Conservation (phyloP, 2,888 invertebrate genomes). For the Cetonia aurata region DNA sequence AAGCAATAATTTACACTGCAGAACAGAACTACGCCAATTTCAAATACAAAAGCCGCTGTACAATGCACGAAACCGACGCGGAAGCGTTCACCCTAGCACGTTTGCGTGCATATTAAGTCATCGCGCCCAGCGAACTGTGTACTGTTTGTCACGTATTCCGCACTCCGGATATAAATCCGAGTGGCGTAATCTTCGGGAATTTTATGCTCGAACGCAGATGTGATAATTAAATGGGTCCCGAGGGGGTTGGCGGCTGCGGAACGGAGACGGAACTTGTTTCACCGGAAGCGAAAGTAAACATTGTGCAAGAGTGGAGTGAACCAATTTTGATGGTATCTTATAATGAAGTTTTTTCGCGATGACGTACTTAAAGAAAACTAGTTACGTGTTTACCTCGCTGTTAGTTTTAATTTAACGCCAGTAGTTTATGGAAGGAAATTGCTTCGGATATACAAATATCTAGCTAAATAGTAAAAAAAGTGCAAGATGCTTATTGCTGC, state of each 20-base stretch:
- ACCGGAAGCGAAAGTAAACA: constrained; percentile 39
- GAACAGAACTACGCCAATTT: constrained; percentile 16
- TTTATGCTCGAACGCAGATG: constrained; percentile 41
- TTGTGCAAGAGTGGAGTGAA: constrained; percentile 35
- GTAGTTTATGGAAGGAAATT: constrained; percentile 27
- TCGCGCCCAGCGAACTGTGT: constrained; percentile 28
- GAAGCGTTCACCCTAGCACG: constrained; percentile 24
- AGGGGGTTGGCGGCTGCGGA: constrained; percentile 20
- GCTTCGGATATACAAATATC: constrained; percentile 14
- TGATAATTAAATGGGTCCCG: constrained; percentile 38
- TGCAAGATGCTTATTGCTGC: too few relatives aligned
- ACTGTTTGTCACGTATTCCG: constrained; percentile 40
- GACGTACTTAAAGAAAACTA: constrained; percentile 39
- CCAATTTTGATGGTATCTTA: constrained; percentile 41
- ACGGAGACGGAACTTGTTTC: constrained; percentile 22
- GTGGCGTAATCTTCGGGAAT: constrained; percentile 41
- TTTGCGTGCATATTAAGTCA: constrained; percentile 40
- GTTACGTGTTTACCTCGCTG: constrained; percentile 33
- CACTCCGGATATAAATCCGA: constrained; percentile 38
- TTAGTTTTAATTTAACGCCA: constrained; percentile 26
- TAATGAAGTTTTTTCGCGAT: constrained; percentile 39
- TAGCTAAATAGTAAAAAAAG: too few relatives aligned
- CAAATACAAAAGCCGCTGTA: constrained; percentile 15
- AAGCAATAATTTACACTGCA: too few relatives aligned
- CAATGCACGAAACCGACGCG: constrained; percentile 15